Conservation (phyloP, 1,140 invertebrate genomes). For the Saxidomus purpurata region DNA sequence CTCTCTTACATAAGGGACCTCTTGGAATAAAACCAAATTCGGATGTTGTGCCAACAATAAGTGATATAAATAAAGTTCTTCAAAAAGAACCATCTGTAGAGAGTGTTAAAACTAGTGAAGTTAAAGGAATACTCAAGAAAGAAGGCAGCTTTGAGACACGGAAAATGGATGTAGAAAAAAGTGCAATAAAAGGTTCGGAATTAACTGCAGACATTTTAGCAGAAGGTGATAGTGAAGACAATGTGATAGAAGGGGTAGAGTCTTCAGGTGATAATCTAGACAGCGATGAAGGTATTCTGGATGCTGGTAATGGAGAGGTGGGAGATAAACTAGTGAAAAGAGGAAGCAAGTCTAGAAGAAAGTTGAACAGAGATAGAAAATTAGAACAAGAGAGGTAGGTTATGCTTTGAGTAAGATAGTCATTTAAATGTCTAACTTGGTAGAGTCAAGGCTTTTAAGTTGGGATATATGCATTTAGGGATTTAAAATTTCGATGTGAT, state of each 20-base stretch:
- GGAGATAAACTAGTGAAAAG: slow-evolving; percentile 13
- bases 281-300: slow-evolving; percentile 52
- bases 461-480: no score
- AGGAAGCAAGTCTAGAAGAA: slow-evolving; percentile 41
- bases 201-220: background rate
- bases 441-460: no score
- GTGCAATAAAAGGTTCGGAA: slow-evolving; percentile 29
- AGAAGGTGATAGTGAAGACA: slow-evolving; percentile 39
- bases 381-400: slow-evolving; percentile 54
- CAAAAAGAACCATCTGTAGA: slow-evolving; percentile 65
- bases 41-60: slow-evolving; percentile 11
- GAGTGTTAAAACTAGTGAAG: slow-evolving; percentile 60
- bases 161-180: slow-evolving; percentile 86
- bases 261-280: slow-evolving; percentile 62
- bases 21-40: slow-evolving; percentile 38
- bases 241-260: slow-evolving; percentile 10
- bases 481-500: no score
- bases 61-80: slow-evolving; percentile 58
- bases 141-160: slow-evolving; percentile 77
- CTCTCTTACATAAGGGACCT: slow-evolving; percentile 11
- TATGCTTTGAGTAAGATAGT: no score
- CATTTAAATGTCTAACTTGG: no score
- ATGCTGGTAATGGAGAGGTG: background rate
- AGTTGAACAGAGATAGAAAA: slow-evolving; percentile 52
- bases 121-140: slow-evolving; percentile 77